phyloP scores from a whole-genome alignment of 2,797 vertebrate genomes.

The Melopsittacus undulatus region DNA sequence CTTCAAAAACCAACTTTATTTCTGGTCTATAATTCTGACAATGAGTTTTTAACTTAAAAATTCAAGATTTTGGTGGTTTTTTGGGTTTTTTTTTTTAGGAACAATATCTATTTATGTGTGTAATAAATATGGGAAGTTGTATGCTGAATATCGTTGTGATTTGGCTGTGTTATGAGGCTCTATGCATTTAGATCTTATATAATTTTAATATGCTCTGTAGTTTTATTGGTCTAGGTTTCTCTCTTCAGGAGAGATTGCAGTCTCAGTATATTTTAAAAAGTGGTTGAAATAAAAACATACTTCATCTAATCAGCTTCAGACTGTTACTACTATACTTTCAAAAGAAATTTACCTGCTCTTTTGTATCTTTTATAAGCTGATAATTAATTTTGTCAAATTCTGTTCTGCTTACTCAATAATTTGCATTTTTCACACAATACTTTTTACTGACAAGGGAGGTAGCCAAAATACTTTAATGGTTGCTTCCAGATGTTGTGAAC shows the following conservation, averaged over 20 bases:
- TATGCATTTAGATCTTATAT: not conserved
- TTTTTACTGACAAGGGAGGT: not conserved
- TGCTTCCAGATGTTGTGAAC: not conserved
- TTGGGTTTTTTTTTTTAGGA: not conserved
- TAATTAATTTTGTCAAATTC: not conserved
- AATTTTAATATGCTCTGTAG: not conserved
- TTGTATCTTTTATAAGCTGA: not conserved
- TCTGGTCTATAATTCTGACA: not conserved
- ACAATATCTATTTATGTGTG: not conserved
- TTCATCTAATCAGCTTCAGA: not conserved
- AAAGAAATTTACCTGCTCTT: not conserved
- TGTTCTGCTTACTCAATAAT: not conserved
- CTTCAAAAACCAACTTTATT: not conserved
- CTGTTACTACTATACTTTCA: not conserved
- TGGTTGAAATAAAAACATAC: not conserved
- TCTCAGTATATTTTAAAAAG: not conserved
- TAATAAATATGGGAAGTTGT: not conserved
- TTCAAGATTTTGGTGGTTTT: not conserved
- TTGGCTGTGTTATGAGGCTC: not conserved
- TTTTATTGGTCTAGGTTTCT: not conserved
- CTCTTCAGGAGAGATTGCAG: not conserved
- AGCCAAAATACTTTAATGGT: not conserved
- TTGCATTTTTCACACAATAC: not conserved
- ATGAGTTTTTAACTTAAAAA: not conserved
- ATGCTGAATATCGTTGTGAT: not conserved